Conservation (phyloP, 1,140 invertebrate genomes). For the Cydia strobilella region DNA sequence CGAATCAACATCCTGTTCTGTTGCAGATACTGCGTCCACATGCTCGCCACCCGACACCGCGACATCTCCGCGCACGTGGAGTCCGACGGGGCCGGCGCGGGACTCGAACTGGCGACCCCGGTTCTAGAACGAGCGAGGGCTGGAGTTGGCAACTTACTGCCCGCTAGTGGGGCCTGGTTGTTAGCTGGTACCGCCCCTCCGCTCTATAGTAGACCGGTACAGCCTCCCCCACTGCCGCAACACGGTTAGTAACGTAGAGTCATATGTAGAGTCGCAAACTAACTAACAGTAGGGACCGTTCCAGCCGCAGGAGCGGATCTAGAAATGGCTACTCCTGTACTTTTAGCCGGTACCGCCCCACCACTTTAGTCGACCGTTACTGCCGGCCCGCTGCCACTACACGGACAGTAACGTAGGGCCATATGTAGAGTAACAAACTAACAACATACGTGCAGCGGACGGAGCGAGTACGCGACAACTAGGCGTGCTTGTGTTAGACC, state of each 20-base stretch:
- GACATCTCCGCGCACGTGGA: conserved; percentile 80
- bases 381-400: conserved; percentile 41
- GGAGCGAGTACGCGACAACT: too few relatives aligned
- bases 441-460: too few relatives aligned
- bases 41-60: conserved; percentile 88
- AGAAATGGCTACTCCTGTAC: conserved; percentile 83
- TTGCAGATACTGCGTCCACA: conserved; percentile 84
- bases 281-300: background rate
- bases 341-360: conserved; percentile 82
- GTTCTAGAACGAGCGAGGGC: conserved; percentile 82
- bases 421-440: background rate
- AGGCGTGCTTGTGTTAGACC: too few relatives aligned
- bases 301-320: conserved; percentile 83
- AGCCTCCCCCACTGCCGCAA: conserved; percentile 42
- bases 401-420: background rate
- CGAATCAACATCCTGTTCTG: too few relatives aligned
- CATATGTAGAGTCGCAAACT: background rate
- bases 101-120: conserved; percentile 87
- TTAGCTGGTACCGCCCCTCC: conserved; percentile 87
- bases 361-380: conserved; percentile 60
- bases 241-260: conserved; percentile 10
- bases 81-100: conserved; percentile 73
- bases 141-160: conserved; percentile 74
- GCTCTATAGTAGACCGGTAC: conserved; percentile 83
- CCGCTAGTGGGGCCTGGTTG: conserved; percentile 89